Conservation (phyloP, 2,113 vertebrate genomes). For the Butorides virescens region DNA sequence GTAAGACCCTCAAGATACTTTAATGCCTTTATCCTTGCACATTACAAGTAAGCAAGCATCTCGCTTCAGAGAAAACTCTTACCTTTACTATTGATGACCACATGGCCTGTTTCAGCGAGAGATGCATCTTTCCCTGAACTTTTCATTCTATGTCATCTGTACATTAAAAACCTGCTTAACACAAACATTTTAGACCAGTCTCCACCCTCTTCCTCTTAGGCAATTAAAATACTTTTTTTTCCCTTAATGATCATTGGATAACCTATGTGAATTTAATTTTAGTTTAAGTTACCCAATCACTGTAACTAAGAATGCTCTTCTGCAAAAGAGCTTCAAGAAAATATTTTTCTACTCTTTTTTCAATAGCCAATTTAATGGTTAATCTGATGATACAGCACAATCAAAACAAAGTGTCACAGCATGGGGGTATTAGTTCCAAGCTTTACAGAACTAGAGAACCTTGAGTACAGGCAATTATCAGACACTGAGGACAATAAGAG, state of each 20-base stretch:
- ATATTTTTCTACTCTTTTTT: background rate
- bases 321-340: background rate
- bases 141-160: background rate
- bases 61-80: background rate
- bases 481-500: background rate
- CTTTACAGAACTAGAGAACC: background rate
- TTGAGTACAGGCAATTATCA: slow-evolving; percentile 19
- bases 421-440: background rate
- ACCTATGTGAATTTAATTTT: accelerated
- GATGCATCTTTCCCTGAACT: background rate
- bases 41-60: background rate
- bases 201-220: background rate
- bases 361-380: background rate
- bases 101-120: background rate
- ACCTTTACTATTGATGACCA: background rate
- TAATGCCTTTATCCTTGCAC: background rate
- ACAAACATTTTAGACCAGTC: background rate
- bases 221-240: background rate
- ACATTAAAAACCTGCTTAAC: background rate
- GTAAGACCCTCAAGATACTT: background rate
- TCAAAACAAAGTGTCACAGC: slow-evolving; percentile 17
- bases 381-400: background rate
- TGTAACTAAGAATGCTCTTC: background rate
- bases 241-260: background rate
- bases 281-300: background rate